Evolutionary conservation across 2,113 vertebrate species (phyloP), one percentile per base, ranked within the genome.

Genomic region (Raphicerus campestris): DNA sequence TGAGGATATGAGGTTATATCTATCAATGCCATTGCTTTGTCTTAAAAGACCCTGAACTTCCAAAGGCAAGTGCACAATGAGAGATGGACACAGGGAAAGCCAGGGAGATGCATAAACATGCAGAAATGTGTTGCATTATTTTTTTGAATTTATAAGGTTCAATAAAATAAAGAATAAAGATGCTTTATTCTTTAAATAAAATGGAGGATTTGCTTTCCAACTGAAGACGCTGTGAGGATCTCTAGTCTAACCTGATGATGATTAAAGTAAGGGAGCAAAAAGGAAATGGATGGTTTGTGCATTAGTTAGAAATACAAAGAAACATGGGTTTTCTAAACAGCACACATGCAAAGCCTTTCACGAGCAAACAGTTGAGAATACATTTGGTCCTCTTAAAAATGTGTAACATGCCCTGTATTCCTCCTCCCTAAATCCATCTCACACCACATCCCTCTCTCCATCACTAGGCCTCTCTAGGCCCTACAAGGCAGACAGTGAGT

Each of bases 131-230:
- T 66, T 89, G 91, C 8, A 7, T 93, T 92, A 56, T 58, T 87
- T 73, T 70, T 39, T 85, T 87, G 17, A 87, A 42, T 94, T 90
- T 97, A 83, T 82, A 85, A 94, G 42, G 42, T 17, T 83, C 4
- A 61, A n/a, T 91, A 90, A 92, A 93, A 94, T 63, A 91, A 94
- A 88, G 63, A 81, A 91, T 75, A 92, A 60, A 87, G 35, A 26
- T n/a, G 32, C 28, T 55, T 53, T 81, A 20, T 61, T 61, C 60
- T 61, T 61, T 61, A 61, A 61, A 32, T 61, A 42, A 58, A 61
- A 73, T 19, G 61, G 91, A 26, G 16, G 7, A 17, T 55, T 84
- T 83, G n/a, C 56, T 75, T 91, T 53, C 75, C 82, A 73, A 20
- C 42, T 86, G 3, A 97, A 87, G 89, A 53, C 16, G 17, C 19